phyloP scores from a whole-genome alignment of 2,797 vertebrate species.

The Spatula versicolor region DNA sequence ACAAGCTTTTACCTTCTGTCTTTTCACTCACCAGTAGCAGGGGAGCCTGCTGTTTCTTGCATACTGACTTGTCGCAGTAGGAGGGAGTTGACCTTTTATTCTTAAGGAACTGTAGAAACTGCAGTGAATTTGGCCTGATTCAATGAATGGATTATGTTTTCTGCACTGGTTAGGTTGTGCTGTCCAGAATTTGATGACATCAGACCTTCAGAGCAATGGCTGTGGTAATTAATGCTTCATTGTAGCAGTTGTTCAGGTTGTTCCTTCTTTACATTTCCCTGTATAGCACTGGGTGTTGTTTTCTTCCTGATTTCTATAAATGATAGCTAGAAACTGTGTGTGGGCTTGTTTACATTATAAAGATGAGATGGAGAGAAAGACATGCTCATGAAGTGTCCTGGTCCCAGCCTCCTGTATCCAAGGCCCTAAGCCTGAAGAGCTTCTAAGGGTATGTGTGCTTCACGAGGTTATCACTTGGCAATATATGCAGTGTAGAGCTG shows the following conservation, averaged over 20 bases:
- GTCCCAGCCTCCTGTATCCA: not conserved
- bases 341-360: not conserved
- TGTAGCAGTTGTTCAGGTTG: accelerated
- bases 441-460: accelerated
- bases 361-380: not conserved
- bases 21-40: not conserved
- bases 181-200: not conserved
- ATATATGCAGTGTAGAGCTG: accelerated
- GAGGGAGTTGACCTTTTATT: not conserved
- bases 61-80: not conserved
- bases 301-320: not conserved
- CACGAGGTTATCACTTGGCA: not conserved
- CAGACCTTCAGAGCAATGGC: not conserved
- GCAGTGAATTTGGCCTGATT: not conserved
- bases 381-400: accelerated
- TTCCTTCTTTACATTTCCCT: not conserved
- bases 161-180: not conserved
- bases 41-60: not conserved
- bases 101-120: not conserved
- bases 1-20: not conserved
- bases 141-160: not conserved
- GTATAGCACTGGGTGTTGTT: not conserved
- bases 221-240: not conserved
- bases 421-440: not conserved
- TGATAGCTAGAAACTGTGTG: not conserved